Evolutionary conservation across 2,113 vertebrate species (phyloP).

Genomic region (Daboia siamensis): DNA sequence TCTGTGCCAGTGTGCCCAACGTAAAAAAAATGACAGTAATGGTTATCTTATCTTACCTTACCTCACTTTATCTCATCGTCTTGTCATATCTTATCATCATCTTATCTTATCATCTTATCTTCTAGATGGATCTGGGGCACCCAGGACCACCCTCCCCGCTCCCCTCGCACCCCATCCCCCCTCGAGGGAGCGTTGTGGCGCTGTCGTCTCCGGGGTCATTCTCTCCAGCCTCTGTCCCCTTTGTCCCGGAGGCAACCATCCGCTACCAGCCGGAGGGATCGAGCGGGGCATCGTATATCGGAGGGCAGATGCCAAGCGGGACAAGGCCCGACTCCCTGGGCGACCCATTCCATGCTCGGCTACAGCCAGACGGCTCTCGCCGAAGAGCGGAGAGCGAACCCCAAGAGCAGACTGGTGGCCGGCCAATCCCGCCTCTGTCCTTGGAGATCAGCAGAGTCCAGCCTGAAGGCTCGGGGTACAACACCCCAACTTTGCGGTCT

Average conservation of each 20-base stretch:
- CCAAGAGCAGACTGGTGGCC: neutral
- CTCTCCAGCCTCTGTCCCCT: neutral
- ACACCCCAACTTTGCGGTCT: constrained; percentile 16
- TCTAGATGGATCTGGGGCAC: constrained; percentile 64
- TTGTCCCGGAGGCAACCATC: constrained; percentile 9
- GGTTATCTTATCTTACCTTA: too few relatives aligned
- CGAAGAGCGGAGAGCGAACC: neutral
- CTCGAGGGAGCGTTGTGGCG: neutral
- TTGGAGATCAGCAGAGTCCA: constrained; percentile 38
- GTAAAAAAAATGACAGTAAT: too few relatives aligned
- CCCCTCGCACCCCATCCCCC: neutral
- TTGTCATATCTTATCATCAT: too few relatives aligned
- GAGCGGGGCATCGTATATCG: neutral
- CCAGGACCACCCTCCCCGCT: neutral
- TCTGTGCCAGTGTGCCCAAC: too few relatives aligned
- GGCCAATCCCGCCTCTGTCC: constrained; percentile 31
- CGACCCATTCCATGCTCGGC: constrained; percentile 30
- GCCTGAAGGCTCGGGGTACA: constrained; percentile 37
- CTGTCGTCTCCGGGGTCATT: neutral
- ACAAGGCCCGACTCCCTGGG: constrained; percentile 53
- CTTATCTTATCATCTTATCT: too few relatives aligned
- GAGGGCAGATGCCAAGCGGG: neutral
- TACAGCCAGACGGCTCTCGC: constrained; percentile 25
- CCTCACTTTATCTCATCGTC: too few relatives aligned
- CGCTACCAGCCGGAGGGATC: constrained; percentile 55